A percentile compares a stretch with the other conserved stretches of the same genome.
These are phyloP conservation scores for Pterocles orientalis DNA, from an alignment of 2,113 vertebrate genomes.

Conservation along the genomic window DNA sequence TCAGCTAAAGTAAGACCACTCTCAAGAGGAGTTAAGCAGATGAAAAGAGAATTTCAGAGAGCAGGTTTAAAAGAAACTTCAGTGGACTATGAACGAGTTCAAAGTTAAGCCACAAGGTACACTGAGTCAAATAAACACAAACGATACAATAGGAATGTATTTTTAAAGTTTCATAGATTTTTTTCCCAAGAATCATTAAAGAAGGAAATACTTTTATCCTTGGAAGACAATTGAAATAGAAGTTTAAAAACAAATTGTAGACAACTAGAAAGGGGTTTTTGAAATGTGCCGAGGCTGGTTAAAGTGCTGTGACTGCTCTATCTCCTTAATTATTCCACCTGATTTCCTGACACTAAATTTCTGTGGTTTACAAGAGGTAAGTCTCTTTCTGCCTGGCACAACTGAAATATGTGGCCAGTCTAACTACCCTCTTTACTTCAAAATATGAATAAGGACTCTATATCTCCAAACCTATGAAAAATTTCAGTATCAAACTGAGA, in stretches of 20 bases:
- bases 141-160: not conserved
- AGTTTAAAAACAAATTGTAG: rapidly evolving
- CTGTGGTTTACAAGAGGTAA: not conserved
- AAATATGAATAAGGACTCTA: not conserved
- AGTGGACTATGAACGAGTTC: rapidly evolving
- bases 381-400: not conserved
- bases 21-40: not conserved
- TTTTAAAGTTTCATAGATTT: not conserved
- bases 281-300: rapidly evolving
- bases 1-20: not conserved
- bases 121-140: not conserved
- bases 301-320: not conserved
- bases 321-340: not conserved
- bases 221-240: not conserved
- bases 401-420: not conserved
- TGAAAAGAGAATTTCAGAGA: not conserved
- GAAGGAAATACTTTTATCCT: not conserved
- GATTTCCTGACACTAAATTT: not conserved
- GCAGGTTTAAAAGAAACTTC: not conserved
- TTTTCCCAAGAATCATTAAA: not conserved
- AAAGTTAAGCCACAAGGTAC: not conserved
- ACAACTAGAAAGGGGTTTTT: not conserved
- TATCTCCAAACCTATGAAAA: not conserved
- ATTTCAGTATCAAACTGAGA: not conserved
- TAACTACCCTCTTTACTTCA: not conserved